phyloP scores from a whole-genome alignment of 2,888 invertebrate genomes.

The Cantharis lateralis region DNA sequence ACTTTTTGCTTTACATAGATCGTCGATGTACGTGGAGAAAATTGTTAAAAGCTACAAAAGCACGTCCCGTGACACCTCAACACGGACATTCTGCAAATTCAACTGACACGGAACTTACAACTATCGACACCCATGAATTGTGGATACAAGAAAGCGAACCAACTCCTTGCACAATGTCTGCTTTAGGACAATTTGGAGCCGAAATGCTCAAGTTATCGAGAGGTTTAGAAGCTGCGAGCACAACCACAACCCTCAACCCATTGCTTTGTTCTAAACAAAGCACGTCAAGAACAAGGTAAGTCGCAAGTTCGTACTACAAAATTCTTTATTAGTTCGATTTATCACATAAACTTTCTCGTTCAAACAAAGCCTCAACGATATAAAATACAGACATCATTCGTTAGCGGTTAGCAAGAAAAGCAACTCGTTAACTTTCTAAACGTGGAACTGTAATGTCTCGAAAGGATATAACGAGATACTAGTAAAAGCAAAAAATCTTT shows the following conservation, averaged over 20 bases:
- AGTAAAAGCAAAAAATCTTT: neutral
- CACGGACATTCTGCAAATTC: slow-evolving; percentile 73
- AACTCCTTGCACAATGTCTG: slow-evolving; percentile 81
- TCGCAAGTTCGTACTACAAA: neutral
- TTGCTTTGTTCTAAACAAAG: slow-evolving; percentile 15
- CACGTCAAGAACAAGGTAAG: slow-evolving; percentile 23
- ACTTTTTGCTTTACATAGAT: slow-evolving; percentile 55
- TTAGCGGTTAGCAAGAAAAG: neutral
- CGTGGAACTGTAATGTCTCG: neutral
- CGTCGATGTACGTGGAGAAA: slow-evolving; percentile 80
- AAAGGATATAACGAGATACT: neutral
- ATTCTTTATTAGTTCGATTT: neutral
- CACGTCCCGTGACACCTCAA: slow-evolving; percentile 56
- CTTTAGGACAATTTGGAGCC: slow-evolving; percentile 83
- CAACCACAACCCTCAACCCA: slow-evolving; percentile 16
- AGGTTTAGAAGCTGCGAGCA: slow-evolving; percentile 74
- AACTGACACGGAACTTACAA: slow-evolving; percentile 83
- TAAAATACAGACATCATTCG: neutral
- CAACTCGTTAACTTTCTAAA: neutral
- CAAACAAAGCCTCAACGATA: neutral
- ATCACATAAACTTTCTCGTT: neutral
- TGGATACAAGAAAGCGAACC: slow-evolving; percentile 75
- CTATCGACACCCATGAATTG: slow-evolving; percentile 80
- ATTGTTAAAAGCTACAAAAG: slow-evolving; percentile 61
- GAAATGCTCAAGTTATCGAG: slow-evolving; percentile 85